A percentile compares a stretch with the other conserved stretches of the same genome.
Evolutionary conservation across 2,888 invertebrate genomes (phyloP).

Genomic region (Troides oblongomaculatus): DNA sequence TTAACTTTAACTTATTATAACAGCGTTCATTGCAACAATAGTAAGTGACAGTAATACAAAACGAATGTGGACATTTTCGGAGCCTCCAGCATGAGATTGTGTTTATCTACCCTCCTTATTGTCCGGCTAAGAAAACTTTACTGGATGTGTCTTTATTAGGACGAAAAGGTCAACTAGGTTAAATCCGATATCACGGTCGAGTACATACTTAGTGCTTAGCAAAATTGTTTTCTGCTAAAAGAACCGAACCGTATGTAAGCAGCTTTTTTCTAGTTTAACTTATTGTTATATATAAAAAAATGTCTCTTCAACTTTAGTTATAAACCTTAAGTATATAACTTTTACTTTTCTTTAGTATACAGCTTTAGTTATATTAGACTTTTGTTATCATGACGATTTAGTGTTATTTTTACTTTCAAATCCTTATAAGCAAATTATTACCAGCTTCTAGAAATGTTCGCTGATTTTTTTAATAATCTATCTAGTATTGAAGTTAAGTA

Average conservation of each 20-base stretch:
- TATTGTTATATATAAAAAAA: neutral
- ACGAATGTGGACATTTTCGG: neutral
- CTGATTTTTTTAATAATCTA: no score
- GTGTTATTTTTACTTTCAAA: no score
- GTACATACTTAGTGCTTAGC: slow-evolving; percentile 11
- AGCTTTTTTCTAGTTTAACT: neutral
- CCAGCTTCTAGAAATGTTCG: no score
- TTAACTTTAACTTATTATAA: no score
- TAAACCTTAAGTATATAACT: no score
- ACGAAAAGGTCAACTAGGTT: slow-evolving; percentile 23
- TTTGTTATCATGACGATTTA: no score
- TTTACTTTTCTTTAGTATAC: no score
- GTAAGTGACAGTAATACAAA: neutral
- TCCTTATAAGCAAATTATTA: no score
- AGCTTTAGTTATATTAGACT: no score
- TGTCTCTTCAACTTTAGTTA: no score
- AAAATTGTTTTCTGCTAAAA: slow-evolving; percentile 12
- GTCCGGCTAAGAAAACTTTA: slow-evolving; percentile 13
- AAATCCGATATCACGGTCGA: slow-evolving; percentile 6
- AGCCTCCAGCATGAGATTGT: neutral
- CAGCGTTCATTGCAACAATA: neutral
- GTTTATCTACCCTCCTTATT: slow-evolving; percentile 8
- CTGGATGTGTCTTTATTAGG: slow-evolving; percentile 7
- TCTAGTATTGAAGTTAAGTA: no score
- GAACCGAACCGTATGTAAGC: slow-evolving; percentile 4